phyloP scores from a whole-genome alignment of 2,888 invertebrate genomes.

The Oxytorus armatus region DNA sequence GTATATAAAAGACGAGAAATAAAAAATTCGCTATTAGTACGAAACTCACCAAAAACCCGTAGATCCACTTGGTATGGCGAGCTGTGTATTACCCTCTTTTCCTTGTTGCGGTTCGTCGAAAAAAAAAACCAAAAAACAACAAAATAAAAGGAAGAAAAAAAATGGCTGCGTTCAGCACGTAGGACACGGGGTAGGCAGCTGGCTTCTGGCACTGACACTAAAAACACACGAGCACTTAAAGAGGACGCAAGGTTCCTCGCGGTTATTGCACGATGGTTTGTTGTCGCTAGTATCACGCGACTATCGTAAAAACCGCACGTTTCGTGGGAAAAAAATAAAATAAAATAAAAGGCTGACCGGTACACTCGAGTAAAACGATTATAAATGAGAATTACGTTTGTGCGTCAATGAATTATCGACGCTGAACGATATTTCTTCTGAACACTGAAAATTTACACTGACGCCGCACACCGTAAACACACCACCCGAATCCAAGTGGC shows the following conservation, averaged over 20 bases:
- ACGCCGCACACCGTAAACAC: constrained; percentile 45
- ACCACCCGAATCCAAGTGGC: constrained; percentile 31
- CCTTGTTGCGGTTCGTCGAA: too few relatives aligned
- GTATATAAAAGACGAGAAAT: too few relatives aligned
- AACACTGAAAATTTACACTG: constrained; percentile 60
- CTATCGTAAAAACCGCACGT: neutral
- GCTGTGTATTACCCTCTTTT: too few relatives aligned
- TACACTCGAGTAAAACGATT: constrained; percentile 19
- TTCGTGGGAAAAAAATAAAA: neutral
- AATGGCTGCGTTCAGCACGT: constrained; percentile 31
- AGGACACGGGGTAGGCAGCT: too few relatives aligned
- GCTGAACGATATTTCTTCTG: constrained; percentile 6
- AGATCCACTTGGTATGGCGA: constrained; percentile 20
- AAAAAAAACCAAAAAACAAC: neutral
- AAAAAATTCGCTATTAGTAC: neutral
- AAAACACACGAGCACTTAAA: constrained; percentile 40
- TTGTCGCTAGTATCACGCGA: neutral
- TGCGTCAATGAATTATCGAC: constrained; percentile 1
- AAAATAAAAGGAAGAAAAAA: constrained; percentile 23
- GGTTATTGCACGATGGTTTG: constrained; percentile 24
- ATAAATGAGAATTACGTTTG: constrained; percentile 12
- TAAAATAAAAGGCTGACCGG: neutral
- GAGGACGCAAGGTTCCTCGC: constrained; percentile 9
- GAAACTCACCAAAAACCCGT: constrained; percentile 50
- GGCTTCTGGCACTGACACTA: constrained; percentile 20